Conservation (phyloP, 2,797 vertebrate species). For the Anas capensis region DNA sequence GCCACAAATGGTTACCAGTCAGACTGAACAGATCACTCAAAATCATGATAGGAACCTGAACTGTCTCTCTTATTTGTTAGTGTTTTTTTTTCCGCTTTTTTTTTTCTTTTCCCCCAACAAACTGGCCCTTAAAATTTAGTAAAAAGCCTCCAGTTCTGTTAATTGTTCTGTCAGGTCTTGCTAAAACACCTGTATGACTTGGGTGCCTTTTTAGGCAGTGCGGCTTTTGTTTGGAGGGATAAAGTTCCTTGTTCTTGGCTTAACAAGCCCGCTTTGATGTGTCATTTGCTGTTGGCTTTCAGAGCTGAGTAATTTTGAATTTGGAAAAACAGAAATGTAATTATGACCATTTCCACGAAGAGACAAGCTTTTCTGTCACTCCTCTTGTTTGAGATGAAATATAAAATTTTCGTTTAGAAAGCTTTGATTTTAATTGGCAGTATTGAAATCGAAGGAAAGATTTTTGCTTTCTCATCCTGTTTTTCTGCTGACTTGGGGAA, state of each 20-base stretch:
- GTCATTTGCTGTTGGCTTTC: conserved; percentile 16
- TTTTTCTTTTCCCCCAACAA: background rate
- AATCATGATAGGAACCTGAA: background rate
- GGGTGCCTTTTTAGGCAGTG: background rate
- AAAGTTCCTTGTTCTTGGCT: background rate
- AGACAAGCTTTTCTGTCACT: conserved; percentile 11
- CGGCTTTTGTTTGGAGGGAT: background rate
- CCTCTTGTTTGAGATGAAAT: background rate
- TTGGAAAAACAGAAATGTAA: conserved; percentile 26
- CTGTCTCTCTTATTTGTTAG: background rate
- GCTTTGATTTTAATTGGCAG: conserved; percentile 19
- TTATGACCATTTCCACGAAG: conserved; percentile 4
- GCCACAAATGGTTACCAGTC: background rate
- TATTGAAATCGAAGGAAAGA: background rate
- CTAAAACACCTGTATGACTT: background rate
- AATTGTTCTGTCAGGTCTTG: background rate
- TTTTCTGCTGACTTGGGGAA: conserved; percentile 20
- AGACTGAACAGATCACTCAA: background rate
- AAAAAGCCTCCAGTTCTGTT: background rate
- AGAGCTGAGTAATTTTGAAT: conserved; percentile 17
- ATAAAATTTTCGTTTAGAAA: background rate
- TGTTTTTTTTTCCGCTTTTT: background rate
- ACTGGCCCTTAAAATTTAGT: background rate
- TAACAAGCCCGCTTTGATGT: background rate
- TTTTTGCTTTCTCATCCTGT: background rate